Percentiles rank a stretch among this genome's conserved stretches.
These are phyloP conservation scores for Acanthisitta chloris DNA, from an alignment of 2,113 vertebrate genomes.

Conservation along the genomic window DNA sequence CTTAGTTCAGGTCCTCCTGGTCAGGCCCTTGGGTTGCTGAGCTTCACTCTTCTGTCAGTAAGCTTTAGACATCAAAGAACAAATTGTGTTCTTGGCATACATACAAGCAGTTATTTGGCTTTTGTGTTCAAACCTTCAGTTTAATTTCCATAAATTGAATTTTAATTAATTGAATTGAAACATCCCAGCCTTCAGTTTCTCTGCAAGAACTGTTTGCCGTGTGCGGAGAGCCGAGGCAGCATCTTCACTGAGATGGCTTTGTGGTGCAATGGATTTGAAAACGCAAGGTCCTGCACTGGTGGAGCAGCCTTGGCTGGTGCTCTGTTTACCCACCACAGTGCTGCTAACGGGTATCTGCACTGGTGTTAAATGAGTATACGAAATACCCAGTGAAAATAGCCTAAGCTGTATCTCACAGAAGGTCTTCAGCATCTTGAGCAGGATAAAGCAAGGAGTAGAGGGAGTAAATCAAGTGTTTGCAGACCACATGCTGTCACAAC, in stretches of 20 bases:
- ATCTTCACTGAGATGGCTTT: background rate
- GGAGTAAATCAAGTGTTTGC: background rate
- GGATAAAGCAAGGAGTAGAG: background rate
- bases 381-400: background rate
- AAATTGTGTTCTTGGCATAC: background rate
- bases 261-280: background rate
- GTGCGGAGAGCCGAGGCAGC: fast-evolving
- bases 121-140: background rate
- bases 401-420: background rate
- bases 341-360: fast-evolving
- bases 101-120: background rate
- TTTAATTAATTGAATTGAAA: background rate
- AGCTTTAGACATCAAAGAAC: background rate
- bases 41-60: background rate
- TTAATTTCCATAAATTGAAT: background rate
- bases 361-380: background rate
- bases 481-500: constrained; percentile 5
- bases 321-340: background rate
- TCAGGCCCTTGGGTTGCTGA: background rate
- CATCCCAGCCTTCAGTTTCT: background rate
- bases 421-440: background rate
- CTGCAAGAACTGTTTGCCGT: background rate
- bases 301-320: background rate
- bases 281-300: background rate
- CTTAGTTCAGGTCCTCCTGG: background rate